A percentile compares a stretch with the other conserved stretches of the same genome.
Conservation (phyloP, 2,113 vertebrate species). For the Falco punctatus region DNA sequence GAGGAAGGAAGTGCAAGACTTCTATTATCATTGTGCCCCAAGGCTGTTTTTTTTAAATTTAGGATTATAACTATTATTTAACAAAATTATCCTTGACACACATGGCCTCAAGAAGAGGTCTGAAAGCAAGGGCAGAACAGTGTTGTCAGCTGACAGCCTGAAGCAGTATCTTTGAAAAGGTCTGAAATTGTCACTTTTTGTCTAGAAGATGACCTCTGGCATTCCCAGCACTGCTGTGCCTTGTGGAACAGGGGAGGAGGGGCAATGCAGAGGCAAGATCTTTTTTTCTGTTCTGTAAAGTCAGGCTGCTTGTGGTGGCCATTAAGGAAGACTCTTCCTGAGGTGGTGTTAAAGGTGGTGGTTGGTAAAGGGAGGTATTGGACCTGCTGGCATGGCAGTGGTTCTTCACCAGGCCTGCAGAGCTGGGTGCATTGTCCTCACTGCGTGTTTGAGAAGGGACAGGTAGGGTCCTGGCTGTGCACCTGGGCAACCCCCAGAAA, state of each 20-base stretch:
- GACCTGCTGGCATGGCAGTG: background rate
- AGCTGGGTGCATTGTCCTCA: background rate
- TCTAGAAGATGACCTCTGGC: conserved; percentile 19
- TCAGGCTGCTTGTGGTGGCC: background rate
- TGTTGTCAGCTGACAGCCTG: conserved; percentile 15
- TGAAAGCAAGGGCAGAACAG: conserved; percentile 4
- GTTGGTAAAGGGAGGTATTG: background rate
- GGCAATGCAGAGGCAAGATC: background rate
- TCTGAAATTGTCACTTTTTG: conserved; percentile 34
- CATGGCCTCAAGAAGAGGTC: conserved; percentile 22
- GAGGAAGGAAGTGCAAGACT: background rate
- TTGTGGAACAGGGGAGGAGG: background rate
- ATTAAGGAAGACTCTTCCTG: background rate
- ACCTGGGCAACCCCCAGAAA: background rate
- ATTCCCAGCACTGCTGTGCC: background rate
- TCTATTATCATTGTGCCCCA: background rate
- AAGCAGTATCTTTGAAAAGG: conserved; percentile 27
- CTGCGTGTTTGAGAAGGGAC: fast-evolving
- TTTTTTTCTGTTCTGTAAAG: background rate
- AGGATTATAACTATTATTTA: conserved; percentile 43
- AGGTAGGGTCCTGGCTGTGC: background rate
- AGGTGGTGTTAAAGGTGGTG: background rate
- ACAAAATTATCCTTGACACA: conserved; percentile 47
- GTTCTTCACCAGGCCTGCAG: background rate
- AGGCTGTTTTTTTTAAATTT: conserved; percentile 48